These are phyloP conservation scores for Ruditapes philippinarum DNA, from an alignment of 1,140 invertebrate genomes.

Conservation along the genomic window DNA sequence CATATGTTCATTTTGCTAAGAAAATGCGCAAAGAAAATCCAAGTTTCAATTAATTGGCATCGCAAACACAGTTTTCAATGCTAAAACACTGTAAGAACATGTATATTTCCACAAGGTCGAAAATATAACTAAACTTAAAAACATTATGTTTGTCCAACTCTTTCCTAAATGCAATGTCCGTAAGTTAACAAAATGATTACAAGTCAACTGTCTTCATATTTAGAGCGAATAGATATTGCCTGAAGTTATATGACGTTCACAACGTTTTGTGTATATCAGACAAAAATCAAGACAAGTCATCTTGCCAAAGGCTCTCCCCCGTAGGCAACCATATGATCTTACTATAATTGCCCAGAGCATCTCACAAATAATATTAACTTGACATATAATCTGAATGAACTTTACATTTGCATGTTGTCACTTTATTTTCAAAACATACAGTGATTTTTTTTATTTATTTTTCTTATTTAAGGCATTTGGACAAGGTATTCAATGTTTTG, in stretches of 20 bases:
- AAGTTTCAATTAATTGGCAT: too few species aligned
- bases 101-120: too few species aligned
- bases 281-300: not conserved
- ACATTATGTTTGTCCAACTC: too few species aligned
- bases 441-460: too few species aligned
- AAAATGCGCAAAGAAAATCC: not conserved
- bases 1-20: not conserved
- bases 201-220: constrained; percentile 5
- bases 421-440: too few species aligned
- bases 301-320: constrained; percentile 42
- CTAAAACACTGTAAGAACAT: too few species aligned
- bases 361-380: constrained; percentile 15
- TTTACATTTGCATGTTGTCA: not conserved
- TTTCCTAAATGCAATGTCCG: not conserved
- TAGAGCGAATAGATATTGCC: constrained; percentile 49
- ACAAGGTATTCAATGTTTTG: too few species aligned
- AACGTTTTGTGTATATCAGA: constrained; percentile 9
- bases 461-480: too few species aligned
- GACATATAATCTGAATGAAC: constrained; percentile 35
- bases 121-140: too few species aligned
- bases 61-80: too few species aligned
- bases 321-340: constrained; percentile 36
- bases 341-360: constrained; percentile 29
- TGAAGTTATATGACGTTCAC: constrained; percentile 25
- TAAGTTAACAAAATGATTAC: not conserved